These are phyloP conservation scores for Minunthozetes semirufus DNA, from an alignment of 2,888 invertebrate species.

Conservation along the genomic window DNA sequence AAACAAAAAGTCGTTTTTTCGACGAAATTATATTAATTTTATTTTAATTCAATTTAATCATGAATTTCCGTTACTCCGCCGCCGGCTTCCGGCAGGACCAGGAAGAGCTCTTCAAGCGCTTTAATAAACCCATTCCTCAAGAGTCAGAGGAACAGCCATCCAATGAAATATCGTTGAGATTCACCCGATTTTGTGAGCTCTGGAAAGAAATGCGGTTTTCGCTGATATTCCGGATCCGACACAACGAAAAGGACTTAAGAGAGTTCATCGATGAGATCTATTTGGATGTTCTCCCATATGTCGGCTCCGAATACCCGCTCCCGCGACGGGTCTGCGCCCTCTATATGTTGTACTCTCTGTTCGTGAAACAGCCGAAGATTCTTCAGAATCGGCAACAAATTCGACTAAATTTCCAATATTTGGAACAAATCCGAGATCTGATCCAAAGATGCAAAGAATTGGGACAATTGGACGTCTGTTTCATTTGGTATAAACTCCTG, in stretches of 20 bases:
- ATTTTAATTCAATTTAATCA: too few relatives aligned
- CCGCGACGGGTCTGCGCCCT: background rate
- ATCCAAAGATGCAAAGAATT: background rate
- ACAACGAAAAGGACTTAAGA: background rate
- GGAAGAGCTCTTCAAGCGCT: background rate
- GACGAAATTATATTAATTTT: too few relatives aligned
- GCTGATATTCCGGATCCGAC: background rate
- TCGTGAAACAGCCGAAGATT: background rate
- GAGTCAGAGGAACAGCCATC: background rate
- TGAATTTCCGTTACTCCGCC: background rate
- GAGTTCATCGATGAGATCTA: conserved; percentile 13
- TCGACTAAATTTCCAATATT: background rate
- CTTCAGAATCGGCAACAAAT: background rate
- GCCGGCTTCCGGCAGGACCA: conserved; percentile 9
- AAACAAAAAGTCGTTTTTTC: too few relatives aligned
- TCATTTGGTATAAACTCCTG: conserved; percentile 17
- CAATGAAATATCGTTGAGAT: background rate
- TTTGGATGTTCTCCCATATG: background rate
- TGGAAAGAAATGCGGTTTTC: conserved; percentile 14
- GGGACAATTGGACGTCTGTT: conserved; percentile 21
- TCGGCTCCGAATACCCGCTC: background rate
- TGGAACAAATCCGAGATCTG: conserved; percentile 8
- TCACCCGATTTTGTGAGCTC: background rate
- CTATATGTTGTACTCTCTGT: conserved; percentile 21
- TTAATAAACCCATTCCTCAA: background rate